Evolutionary conservation across 2,888 invertebrate species (phyloP), one percentile per base, ranked within the genome.

Genomic region (Perdita meconis): DNA sequence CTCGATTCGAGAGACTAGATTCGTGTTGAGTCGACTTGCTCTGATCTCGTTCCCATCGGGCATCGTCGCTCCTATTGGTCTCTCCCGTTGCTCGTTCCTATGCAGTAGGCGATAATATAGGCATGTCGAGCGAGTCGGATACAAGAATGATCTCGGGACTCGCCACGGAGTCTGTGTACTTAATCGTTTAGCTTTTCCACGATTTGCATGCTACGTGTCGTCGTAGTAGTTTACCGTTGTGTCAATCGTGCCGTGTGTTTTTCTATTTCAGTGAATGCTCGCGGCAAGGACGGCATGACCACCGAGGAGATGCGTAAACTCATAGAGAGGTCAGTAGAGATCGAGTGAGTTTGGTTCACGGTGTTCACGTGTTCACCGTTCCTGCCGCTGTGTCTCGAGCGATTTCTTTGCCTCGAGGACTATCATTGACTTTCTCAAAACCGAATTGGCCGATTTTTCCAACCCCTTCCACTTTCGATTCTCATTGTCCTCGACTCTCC

Each of bases 291-390:
- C 95, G 96, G 96, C 94, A 96, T 97, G 96, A 96, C 97, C 94
- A 97, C 96, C 94, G 98, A 97, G 95, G 97, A 97, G 95, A 97
- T 97, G 97, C 96, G 98, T 94, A 97, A 97, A 96, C 96, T 97
- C 94, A 97, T 98, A 94, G 98, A 98, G 96, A 97, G 97, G 97
- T 97, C 95, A 97, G 95, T 96, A 93, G 89, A 86, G 87, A 85
- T 88, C 83, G 85, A 85, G 84, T 86, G 82, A 78, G 86, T 72
- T 84, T 82, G 82, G 75, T 84, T 76, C 84, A 78, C 86, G 84
- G 78, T 76, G 75, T 66, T 73, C 84, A 70, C 65, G 70, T 74
- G 69, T n/a, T 64, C 73, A 71, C 81, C 85, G 83, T 85, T 72
- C 68, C 75, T 78, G 80, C 83, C 83, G 83, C 83, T 85, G 79